Evolutionary conservation across 1,140 invertebrate genomes (phyloP).

Genomic region (Psix sp.): DNA sequence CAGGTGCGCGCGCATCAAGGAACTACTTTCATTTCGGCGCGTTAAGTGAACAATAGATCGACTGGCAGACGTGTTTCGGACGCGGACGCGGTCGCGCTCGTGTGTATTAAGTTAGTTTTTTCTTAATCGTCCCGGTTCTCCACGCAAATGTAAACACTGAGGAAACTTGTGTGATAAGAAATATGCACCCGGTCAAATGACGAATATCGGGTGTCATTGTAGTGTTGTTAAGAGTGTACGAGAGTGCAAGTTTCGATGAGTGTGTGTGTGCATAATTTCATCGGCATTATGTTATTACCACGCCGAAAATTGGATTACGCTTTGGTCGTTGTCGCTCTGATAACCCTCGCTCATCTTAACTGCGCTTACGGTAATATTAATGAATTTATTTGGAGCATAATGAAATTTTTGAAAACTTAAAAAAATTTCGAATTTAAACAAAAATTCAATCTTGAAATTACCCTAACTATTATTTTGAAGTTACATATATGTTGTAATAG

Average conservation of each 20-base stretch:
- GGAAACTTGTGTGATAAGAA: conserved; percentile 34
- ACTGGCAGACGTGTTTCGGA: conserved; percentile 74
- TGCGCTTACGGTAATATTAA: conserved; percentile 66
- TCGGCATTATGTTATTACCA: conserved; percentile 69
- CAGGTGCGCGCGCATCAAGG: conserved; percentile 74
- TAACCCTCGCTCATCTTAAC: conserved; percentile 56
- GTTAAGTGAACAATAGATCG: conserved; percentile 75
- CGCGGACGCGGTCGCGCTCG: conserved; percentile 73
- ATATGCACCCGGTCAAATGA: conserved; percentile 68
- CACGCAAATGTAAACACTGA: conserved; percentile 62
- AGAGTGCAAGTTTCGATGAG: conserved; percentile 69
- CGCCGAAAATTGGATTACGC: conserved; percentile 73
- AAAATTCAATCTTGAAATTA: too few relatives aligned
- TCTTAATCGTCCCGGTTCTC: conserved; percentile 49
- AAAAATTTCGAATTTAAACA: neutral
- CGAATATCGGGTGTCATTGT: conserved; percentile 56
- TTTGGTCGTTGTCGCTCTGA: conserved; percentile 57
- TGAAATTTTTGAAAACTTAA: conserved; percentile 32
- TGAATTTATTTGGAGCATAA: too few relatives aligned
- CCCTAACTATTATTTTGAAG: too few relatives aligned
- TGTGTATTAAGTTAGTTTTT: conserved; percentile 65
- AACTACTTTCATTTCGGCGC: conserved; percentile 77
- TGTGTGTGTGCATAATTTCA: conserved; percentile 69
- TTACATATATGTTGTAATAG: too few relatives aligned
- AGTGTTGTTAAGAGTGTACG: conserved; percentile 63